phyloP scores from a whole-genome alignment of 2,888 invertebrate genomes.

The Idaea dimidiata region DNA sequence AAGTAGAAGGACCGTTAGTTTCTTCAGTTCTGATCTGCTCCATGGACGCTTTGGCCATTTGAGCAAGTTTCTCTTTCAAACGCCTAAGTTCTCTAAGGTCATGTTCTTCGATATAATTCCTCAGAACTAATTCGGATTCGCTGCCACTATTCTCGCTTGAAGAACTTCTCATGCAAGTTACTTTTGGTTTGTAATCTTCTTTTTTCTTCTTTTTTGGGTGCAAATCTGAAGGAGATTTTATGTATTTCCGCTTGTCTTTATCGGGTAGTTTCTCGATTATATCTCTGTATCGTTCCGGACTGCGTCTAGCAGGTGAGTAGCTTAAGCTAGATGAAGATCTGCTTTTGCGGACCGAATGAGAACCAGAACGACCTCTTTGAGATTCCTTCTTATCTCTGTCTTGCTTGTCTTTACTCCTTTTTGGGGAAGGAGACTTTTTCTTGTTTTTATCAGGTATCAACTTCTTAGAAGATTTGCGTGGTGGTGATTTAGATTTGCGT shows the following conservation, averaged over 20 bases:
- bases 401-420: constrained; percentile 39
- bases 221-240: constrained; percentile 65
- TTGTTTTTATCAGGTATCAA: constrained; percentile 48
- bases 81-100: constrained; percentile 84
- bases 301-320: constrained; percentile 85
- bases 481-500: constrained; percentile 49
- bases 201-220: constrained; percentile 54
- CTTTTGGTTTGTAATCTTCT: constrained; percentile 55
- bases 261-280: constrained; percentile 81
- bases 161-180: constrained; percentile 80
- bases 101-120: constrained; percentile 78
- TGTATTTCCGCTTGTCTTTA: constrained; percentile 77
- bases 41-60: constrained; percentile 84
- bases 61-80: constrained; percentile 84
- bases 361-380: constrained; percentile 44
- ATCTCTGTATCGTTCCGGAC: constrained; percentile 85
- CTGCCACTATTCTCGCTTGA: constrained; percentile 82
- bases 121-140: constrained; percentile 75
- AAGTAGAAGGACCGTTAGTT: constrained; percentile 49
- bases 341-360: constrained; percentile 60
- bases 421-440: constrained; percentile 46
- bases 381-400: constrained; percentile 40
- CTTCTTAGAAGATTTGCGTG: constrained; percentile 45
- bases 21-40: constrained; percentile 48
- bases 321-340: constrained; percentile 81